Evolutionary conservation across 1,140 invertebrate genomes (phyloP).

Genomic region (Probaryconus sp.): DNA sequence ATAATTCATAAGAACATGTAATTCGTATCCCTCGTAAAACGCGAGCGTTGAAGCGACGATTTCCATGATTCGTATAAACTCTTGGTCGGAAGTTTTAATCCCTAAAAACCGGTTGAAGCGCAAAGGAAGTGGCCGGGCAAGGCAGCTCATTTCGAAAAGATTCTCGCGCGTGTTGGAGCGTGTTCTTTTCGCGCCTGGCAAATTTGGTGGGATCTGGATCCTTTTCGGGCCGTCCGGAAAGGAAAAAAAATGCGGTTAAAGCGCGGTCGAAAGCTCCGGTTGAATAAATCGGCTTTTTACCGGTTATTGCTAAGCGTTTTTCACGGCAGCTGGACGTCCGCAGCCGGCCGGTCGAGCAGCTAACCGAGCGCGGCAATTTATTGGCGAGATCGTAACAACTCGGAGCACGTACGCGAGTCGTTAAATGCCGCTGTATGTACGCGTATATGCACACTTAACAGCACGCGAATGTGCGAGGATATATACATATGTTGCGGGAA

Average conservation of each 20-base stretch:
- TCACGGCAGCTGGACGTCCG: slow-evolving; percentile 33
- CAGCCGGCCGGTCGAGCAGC: slow-evolving; percentile 27
- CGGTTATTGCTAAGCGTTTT: slow-evolving; percentile 48
- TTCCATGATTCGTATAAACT: too few relatives aligned
- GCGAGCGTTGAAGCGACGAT: too few relatives aligned
- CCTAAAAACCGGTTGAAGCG: too few relatives aligned
- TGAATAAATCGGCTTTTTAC: slow-evolving; percentile 45
- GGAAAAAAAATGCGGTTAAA: slow-evolving; percentile 19
- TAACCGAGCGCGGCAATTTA: slow-evolving; percentile 46
- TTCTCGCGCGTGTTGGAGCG: too few relatives aligned
- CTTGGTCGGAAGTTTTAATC: too few relatives aligned
- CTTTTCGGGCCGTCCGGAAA: slow-evolving; percentile 7
- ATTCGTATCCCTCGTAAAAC: too few relatives aligned
- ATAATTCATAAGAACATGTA: too few relatives aligned
- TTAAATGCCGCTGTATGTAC: slow-evolving; percentile 58
- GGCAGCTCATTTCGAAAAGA: too few relatives aligned
- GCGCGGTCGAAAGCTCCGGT: slow-evolving; percentile 32
- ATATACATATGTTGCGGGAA: slow-evolving; percentile 21
- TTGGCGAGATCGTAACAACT: slow-evolving; percentile 61
- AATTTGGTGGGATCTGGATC: background rate
- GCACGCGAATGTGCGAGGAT: slow-evolving; percentile 47
- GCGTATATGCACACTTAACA: slow-evolving; percentile 43
- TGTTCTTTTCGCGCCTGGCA: background rate
- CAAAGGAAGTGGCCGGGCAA: too few relatives aligned
- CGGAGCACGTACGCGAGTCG: slow-evolving; percentile 63